Base-by-base conservation (phyloP, 2,888 invertebrate species). In the Amiota minor region DNA sequence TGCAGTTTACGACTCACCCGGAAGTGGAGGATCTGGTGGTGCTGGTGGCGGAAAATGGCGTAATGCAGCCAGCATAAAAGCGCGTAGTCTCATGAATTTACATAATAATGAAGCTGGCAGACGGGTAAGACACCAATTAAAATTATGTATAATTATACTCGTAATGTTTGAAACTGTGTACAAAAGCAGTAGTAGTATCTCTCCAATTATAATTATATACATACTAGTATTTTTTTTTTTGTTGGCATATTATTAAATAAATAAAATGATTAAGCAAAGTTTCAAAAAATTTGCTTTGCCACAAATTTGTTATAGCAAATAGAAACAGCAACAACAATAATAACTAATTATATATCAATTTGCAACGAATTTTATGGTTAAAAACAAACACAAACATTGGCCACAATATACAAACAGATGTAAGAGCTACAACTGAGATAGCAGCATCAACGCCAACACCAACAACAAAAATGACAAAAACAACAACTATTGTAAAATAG, bases 71-170 rank as follows among this genome's bases (percentile, higher is more conserved):
- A 76, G 82, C 23, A 77, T 78, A 45, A 90, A 90, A 80, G 97
- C 97, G 1, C 91, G 96, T 56, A 95, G 96, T 87, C 92, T 98
- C 78, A 98, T 99, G 97, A 98, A 99, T 91, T 91, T 98, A 72
- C 98, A 98, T 90, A 99, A 99, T 91, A 99, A 99, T 90, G 98
- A 99, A 89, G 99, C 98, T 53, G 99, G 99, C 12, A 91, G 99
- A 88, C 92, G 97, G 93, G 98, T 98, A 91, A 92, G 93, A 90
- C 65, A 10, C 23, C 16, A 50, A 45, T 35, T 35, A 35, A 35
- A 18, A 62, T 35, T 46, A 61, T 23, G 35, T n/a, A 56, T 61
- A 61, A 8, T 11, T 59, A 59, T 59, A n/a, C n/a, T n/a, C n/a
- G n/a, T n/a, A 20, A 35, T 61, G 35, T 35, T 35, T 35, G 6